Base-by-base conservation (phyloP, 2,888 invertebrate species). In the Adineta ricciae region DNA sequence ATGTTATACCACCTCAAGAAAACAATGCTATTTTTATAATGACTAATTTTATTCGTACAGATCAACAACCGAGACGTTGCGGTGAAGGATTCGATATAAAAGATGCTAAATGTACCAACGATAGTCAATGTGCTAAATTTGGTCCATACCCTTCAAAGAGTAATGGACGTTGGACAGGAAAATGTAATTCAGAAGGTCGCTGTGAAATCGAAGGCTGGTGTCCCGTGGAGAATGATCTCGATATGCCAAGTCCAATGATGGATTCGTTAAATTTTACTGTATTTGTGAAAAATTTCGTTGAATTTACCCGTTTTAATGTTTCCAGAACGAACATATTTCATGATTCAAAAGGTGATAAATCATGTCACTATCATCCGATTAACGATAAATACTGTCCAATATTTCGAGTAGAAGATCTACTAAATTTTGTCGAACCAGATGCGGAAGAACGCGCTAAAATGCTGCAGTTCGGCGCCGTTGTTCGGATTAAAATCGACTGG, bases 1-100 rank as follows among this genome's bases (percentile, higher is more conserved):
- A 91, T 88, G 90, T 92, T 2, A 89, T 92, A 49, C 92, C 92
- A 11, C 90, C 92, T 7, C 86, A 91, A 89, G 92, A 92, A 54
- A 83, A 78, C 46, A 84, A 83, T 32, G 78, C 84, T 0, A 24
- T 92, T 86, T 92, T 92, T 89, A 90, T 92, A 24, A 91, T 89
- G 86, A 92, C 92, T 38, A 92, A 92, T 88, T 88, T 90, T 21
- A 88, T 92, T 0, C 89, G 91, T n/a, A 92, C 92, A 14, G 83
- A 85, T 84, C 91, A 92, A 87, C 89, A 88, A 16, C 88, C 89
- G 83, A 88, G 88, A 50, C 86, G 85, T 2, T 92, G 91, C 88
- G 86, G 89, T 54, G 91, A 91, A 88, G 89, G 89, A 87, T 85
- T 87, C 8, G 49, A 36, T 83, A 36, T 83, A 24, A 49, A n/a